These are phyloP conservation scores for Stenurella melanura DNA, from an alignment of 2,888 invertebrate species.

Conservation along the genomic window DNA sequence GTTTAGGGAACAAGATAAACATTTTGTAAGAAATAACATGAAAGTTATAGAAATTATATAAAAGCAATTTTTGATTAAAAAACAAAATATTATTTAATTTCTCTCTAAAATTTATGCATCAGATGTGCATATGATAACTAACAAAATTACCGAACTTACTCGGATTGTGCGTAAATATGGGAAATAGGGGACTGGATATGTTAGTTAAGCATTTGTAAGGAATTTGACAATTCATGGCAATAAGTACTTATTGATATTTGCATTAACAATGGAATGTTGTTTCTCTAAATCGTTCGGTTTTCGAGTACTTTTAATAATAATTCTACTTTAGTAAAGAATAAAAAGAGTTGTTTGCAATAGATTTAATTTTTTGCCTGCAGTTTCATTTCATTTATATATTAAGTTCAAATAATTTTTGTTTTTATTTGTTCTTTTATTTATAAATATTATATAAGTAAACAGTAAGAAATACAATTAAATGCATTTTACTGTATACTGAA, in stretches of 20 bases:
- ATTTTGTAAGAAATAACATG: no score
- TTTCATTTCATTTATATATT: no score
- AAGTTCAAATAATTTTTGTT: no score
- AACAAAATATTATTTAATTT: not conserved
- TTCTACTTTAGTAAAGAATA: not conserved
- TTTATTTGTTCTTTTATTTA: no score
- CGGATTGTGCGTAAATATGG: not conserved
- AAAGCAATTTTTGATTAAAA: not conserved
- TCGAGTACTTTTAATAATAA: not conserved
- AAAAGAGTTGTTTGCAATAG: not conserved
- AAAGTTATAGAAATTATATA: not conserved
- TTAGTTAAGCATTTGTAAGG: conserved; percentile 30
- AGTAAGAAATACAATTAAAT: no score
- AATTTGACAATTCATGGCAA: conserved; percentile 10
- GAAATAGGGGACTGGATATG: conserved; percentile 10
- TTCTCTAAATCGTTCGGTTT: not conserved
- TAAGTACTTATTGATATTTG: not conserved
- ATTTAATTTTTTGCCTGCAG: no score
- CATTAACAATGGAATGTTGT: conserved; percentile 14
- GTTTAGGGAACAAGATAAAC: no score
- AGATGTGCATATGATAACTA: not conserved
- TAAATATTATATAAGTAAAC: no score
- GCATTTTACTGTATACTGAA: no score
- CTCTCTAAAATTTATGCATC: no score
- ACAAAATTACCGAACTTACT: not conserved